phyloP scores from a whole-genome alignment of 2,888 invertebrate genomes.

The Syritta pipiens region DNA sequence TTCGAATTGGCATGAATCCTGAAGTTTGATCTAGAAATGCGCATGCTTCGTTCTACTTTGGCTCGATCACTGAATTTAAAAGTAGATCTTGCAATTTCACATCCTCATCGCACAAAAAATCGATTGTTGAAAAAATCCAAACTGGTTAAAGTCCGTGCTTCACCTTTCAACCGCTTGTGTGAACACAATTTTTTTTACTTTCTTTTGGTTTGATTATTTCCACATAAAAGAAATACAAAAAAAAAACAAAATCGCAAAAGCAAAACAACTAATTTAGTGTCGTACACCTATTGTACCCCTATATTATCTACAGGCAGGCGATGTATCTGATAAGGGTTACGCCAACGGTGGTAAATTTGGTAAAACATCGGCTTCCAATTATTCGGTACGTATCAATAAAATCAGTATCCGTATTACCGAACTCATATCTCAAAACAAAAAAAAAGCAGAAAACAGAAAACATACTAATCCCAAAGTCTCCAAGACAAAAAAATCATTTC shows the following conservation, averaged over 20 bases:
- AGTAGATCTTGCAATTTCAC: too few species aligned
- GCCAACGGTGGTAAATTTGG: constrained; percentile 79
- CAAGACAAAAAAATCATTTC: constrained; percentile 48
- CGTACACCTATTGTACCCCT: constrained; percentile 73
- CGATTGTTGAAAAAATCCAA: too few species aligned
- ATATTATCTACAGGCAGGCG: constrained; percentile 79
- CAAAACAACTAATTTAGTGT: constrained; percentile 70
- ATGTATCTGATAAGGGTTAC: constrained; percentile 75
- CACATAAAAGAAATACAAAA: constrained; percentile 28
- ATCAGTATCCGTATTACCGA: constrained; percentile 75
- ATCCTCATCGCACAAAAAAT: too few species aligned
- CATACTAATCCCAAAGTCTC: constrained; percentile 42
- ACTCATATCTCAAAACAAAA: constrained; percentile 38
- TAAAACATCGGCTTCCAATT: constrained; percentile 79
- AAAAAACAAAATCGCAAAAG: constrained; percentile 32
- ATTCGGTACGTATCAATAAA: constrained; percentile 80
- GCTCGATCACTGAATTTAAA: too few species aligned
- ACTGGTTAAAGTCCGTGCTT: too few species aligned
- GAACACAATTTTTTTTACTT: neutral
- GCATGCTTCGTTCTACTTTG: too few species aligned
- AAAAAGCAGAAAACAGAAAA: too few species aligned
- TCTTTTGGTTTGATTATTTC: constrained; percentile 15
- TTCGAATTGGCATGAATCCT: too few species aligned
- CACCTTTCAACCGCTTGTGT: too few species aligned
- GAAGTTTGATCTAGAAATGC: too few species aligned